Conservation (phyloP, 2,888 invertebrate species). For the Parascotia fuliginaria region DNA sequence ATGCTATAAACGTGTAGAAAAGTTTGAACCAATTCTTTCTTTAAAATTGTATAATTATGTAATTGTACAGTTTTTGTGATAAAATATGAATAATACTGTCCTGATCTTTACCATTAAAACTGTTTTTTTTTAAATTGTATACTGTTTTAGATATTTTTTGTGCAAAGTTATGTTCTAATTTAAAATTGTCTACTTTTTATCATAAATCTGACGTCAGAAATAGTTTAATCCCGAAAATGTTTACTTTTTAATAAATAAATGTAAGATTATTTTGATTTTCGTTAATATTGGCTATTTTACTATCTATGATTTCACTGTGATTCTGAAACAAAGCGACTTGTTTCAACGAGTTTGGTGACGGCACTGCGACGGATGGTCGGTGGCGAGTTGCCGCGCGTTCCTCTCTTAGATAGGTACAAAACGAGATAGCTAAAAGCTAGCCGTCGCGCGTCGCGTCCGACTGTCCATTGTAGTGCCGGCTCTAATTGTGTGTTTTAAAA, state of each 20-base stretch:
- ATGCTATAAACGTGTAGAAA: neutral
- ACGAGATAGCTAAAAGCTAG: neutral
- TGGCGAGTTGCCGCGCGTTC: neutral
- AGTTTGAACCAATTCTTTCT: too few relatives aligned
- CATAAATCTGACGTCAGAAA: conserved; percentile 3
- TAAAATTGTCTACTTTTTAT: conserved; percentile 5
- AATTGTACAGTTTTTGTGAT: conserved; percentile 5
- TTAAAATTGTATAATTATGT: conserved; percentile 4
- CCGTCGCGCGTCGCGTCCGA: neutral
- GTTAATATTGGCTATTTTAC: neutral
- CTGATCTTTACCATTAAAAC: conserved; percentile 2
- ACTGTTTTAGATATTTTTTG: conserved; percentile 1
- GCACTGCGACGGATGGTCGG: neutral
- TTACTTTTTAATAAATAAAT: conserved; percentile 1
- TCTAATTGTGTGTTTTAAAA: neutral
- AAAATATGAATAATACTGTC: conserved; percentile 4
- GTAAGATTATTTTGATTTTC: neutral
- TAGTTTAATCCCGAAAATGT: conserved; percentile 4
- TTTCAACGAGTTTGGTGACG: neutral
- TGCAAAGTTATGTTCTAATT: neutral
- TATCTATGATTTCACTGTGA: neutral
- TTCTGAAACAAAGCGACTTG: neutral
- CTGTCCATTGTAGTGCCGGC: neutral
- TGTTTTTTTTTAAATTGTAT: neutral
- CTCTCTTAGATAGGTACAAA: neutral